A percentile compares a stretch with the other conserved stretches of the same genome.
phyloP scores from a whole-genome alignment of 2,797 vertebrate genomes.

The Megalops cyprinoides region DNA sequence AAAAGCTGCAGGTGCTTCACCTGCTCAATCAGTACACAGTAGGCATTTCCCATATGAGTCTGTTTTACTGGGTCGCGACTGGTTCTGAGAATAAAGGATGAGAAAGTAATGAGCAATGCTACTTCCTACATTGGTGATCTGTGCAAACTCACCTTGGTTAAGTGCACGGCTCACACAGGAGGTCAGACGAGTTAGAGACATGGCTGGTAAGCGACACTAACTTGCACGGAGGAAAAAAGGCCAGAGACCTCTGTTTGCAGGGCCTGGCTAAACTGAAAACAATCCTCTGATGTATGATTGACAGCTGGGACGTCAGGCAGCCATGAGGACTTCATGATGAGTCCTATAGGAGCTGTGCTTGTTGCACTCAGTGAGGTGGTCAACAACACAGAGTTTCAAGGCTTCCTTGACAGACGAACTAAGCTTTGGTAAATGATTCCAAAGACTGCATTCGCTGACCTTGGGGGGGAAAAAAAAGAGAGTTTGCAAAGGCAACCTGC shows the following conservation, averaged over 20 bases:
- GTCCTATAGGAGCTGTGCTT: neutral
- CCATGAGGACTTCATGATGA: neutral
- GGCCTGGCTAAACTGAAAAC: neutral
- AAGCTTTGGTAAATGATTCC: neutral
- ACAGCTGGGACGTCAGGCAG: neutral
- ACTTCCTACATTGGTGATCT: too few relatives aligned
- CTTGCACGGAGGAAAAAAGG: neutral
- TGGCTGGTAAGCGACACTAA: neutral
- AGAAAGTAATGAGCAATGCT: too few relatives aligned
- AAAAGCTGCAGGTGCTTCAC: neutral
- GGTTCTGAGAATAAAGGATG: too few relatives aligned
- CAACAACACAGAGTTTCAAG: neutral
- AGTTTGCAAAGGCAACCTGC: slow-evolving; percentile 35
- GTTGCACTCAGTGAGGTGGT: neutral
- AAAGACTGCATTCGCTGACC: slow-evolving; percentile 52
- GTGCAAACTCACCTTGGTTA: too few relatives aligned
- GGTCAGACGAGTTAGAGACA: neutral
- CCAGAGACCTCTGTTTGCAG: neutral
- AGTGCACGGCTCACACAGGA: neutral
- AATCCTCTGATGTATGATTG: neutral
- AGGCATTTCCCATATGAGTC: neutral
- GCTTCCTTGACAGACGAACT: neutral
- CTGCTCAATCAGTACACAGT: neutral
- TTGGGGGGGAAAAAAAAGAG: slow-evolving; percentile 53
- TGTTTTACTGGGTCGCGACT: too few relatives aligned